These are phyloP conservation scores for Atrichornis clamosus DNA, from an alignment of 2,113 vertebrate species.

Conservation along the genomic window DNA sequence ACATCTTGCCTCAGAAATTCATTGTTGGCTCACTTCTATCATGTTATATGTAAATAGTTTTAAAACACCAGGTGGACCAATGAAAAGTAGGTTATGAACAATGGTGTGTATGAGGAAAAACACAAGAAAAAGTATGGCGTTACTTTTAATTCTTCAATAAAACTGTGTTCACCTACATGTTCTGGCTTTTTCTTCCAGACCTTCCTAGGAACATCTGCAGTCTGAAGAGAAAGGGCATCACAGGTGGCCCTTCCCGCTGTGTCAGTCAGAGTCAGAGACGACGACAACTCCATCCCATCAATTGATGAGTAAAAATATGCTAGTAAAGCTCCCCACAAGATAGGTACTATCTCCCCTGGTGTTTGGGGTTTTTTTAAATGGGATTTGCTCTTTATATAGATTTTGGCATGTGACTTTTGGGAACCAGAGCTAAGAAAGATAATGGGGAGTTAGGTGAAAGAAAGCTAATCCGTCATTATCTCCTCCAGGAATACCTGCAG, in stretches of 20 bases:
- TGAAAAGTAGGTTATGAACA: neutral
- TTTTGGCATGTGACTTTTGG: neutral
- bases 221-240: neutral
- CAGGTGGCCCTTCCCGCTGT: neutral
- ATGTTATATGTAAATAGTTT: neutral
- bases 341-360: neutral
- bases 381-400: neutral
- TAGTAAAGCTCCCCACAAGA: neutral
- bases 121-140: neutral
- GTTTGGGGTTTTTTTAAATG: neutral
- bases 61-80: neutral
- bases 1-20: neutral
- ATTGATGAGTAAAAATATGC: neutral
- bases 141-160: neutral
- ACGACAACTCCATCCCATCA: neutral
- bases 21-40: neutral
- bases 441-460: neutral
- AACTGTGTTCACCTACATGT: rapidly evolving
- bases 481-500: neutral
- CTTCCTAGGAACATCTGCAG: neutral
- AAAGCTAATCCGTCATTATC: neutral
- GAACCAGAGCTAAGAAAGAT: neutral
- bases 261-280: neutral
- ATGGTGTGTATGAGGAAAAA: neutral
- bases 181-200: neutral